A percentile compares a stretch with the other conserved stretches of the same genome.
Conservation (phyloP, 2,113 vertebrate genomes). For the Bufo bufo region DNA sequence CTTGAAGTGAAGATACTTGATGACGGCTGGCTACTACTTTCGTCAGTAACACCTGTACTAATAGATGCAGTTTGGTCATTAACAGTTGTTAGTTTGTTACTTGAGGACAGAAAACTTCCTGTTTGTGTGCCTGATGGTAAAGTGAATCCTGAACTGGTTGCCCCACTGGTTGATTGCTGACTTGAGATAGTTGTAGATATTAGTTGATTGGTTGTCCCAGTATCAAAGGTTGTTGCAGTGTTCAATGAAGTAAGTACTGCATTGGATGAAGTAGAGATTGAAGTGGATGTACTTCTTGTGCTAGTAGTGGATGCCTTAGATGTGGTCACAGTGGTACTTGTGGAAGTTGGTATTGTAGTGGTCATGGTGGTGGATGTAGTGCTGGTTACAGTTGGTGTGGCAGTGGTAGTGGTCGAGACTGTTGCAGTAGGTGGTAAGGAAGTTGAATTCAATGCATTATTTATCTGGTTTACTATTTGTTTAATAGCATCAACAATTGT, state of each 20-base stretch:
- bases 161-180: background rate
- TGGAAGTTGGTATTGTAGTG: background rate
- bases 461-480: background rate
- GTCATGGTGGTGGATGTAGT: background rate
- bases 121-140: background rate
- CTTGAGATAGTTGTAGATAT: background rate
- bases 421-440: background rate
- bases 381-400: background rate
- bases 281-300: background rate
- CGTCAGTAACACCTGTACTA: background rate
- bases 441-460: background rate
- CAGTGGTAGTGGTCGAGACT: background rate
- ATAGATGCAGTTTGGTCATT: background rate
- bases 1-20: background rate
- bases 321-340: background rate
- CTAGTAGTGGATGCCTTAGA: background rate
- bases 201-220: background rate
- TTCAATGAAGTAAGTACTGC: background rate
- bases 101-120: background rate
- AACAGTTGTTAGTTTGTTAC: background rate
- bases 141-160: background rate
- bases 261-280: background rate
- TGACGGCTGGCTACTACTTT: background rate
- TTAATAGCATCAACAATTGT: background rate
- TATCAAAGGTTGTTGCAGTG: background rate